These are phyloP conservation scores for Apostichopus parvimensis DNA, from an alignment of 35 echinoderm and acorn worm species.

Conservation along the genomic window DNA sequence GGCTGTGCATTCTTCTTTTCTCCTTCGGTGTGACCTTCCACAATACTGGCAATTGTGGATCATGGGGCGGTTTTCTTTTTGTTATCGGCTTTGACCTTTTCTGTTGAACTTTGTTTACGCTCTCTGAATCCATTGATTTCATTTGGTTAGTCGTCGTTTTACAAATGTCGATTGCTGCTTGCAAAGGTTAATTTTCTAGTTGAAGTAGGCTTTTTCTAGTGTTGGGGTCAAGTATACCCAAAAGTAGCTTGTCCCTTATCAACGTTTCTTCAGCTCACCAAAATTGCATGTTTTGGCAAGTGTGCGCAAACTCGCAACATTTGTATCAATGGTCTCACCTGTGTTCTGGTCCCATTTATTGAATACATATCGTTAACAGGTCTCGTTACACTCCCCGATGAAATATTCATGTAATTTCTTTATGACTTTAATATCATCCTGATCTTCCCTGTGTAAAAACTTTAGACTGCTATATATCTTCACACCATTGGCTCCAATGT, in stretches of 20 bases:
- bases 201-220: slow-evolving; percentile 47
- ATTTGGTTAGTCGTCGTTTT: slow-evolving; percentile 14
- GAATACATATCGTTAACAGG: slow-evolving; percentile 45
- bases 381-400: slow-evolving; percentile 28
- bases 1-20: slow-evolving; percentile 41
- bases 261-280: slow-evolving; percentile 32
- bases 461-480: slow-evolving; percentile 50
- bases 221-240: not conserved
- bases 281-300: slow-evolving; percentile 54
- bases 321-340: slow-evolving; percentile 51
- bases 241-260: slow-evolving; percentile 30
- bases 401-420: slow-evolving; percentile 46
- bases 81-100: not conserved
- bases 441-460: not conserved
- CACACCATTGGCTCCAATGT: slow-evolving; percentile 17
- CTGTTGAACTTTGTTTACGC: slow-evolving; percentile 39
- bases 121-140: slow-evolving; percentile 4
- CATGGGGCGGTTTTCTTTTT: slow-evolving; percentile 1
- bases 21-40: not conserved
- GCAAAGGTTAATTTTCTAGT: slow-evolving; percentile 32
- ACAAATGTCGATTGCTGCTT: slow-evolving; percentile 32
- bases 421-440: slow-evolving; percentile 38
- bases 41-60: slow-evolving; percentile 49
- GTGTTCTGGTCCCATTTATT: slow-evolving; percentile 48
- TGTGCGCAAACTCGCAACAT: slow-evolving; percentile 9